Conservation (phyloP, 2,888 invertebrate species). For the Caenorhabditis sp. region DNA sequence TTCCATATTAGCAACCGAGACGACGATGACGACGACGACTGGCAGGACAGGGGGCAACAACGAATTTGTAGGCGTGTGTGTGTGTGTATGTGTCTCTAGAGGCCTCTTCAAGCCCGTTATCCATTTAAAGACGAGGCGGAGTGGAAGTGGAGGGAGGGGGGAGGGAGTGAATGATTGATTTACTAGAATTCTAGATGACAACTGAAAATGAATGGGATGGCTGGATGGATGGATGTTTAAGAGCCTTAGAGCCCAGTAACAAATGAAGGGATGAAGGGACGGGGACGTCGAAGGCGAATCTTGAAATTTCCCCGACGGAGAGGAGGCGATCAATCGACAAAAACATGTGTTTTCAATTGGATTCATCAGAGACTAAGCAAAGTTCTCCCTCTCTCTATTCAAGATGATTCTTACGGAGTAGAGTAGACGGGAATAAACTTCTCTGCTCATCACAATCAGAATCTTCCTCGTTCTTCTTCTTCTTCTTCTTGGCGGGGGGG, state of each 20-base stretch:
- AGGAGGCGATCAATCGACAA: constrained; percentile 27
- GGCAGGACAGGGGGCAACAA: too few relatives aligned
- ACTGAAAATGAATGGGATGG: too few relatives aligned
- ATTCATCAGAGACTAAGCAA: constrained; percentile 15
- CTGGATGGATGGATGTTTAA: too few relatives aligned
- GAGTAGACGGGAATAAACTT: too few relatives aligned
- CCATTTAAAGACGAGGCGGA: neutral
- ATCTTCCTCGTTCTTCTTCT: neutral
- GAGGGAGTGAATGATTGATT: constrained; percentile 49
- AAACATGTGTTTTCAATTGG: constrained; percentile 59
- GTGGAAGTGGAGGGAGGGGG: too few relatives aligned
- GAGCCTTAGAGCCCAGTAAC: too few relatives aligned
- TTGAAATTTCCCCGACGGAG: neutral
- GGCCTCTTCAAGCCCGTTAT: neutral
- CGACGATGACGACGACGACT: neutral
- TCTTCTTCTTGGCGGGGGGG: too few relatives aligned
- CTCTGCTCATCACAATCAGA: too few relatives aligned
- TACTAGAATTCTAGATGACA: constrained; percentile 24
- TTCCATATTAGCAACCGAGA: neutral
- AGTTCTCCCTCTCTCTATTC: constrained; percentile 1
- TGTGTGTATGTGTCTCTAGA: neutral
- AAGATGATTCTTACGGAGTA: neutral
- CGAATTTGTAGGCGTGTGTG: neutral
- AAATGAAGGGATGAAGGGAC: neutral
- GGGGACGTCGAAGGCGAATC: neutral